Base-by-base conservation (phyloP, 35 echinoderm and acorn worm species). In the Acanthaster planci region DNA sequence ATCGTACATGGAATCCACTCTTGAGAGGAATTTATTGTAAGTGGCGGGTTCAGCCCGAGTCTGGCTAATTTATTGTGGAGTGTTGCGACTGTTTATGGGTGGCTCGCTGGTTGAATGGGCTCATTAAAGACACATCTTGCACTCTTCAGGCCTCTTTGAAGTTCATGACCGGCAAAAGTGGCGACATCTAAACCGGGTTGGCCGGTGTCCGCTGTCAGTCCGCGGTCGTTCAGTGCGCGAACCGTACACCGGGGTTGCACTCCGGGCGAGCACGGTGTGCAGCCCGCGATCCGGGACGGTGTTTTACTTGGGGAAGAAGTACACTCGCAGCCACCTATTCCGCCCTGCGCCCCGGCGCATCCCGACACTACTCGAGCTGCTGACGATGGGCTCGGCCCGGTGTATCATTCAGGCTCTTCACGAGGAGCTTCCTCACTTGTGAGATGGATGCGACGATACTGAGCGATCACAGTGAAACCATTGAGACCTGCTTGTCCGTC, bases 401-500 rank as follows among this genome's bases (percentile, higher is more conserved):
- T 72, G 64, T 72, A 72, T 72, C 64, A 72, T 72, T 72, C 64
- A 34, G 34, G 34, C 64, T 29, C 23, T 47, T 47, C 4, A 47
- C 42, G 34, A 72, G 64, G 64, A 72, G 64, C 64, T 72, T 72
- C 64, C 64, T 72, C 64, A 72, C 64, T 72, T 72, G 64, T 72
- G 64, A 72, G 64, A 72, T 72, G 64, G 64, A 26, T 72, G 64
- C 64, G 30, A 72, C 64, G 64, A 72, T 72, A 72, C 64, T 14
- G 9, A 72, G 64, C 34, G 64, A 72, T 72, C 64, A 72, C 64
- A 72, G 26, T 72, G 34, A 72, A 34, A 34, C 64, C 64, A 72
- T 72, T 35, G 64, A 72, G 64, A 72, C 64, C 9, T 31, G 64
- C 64, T 72, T 72, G 64, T 72, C 23, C 64, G 23, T 26, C 2